Evolutionary conservation across 2,797 vertebrate genomes (phyloP).

Genomic region (Epinephelus awoara): DNA sequence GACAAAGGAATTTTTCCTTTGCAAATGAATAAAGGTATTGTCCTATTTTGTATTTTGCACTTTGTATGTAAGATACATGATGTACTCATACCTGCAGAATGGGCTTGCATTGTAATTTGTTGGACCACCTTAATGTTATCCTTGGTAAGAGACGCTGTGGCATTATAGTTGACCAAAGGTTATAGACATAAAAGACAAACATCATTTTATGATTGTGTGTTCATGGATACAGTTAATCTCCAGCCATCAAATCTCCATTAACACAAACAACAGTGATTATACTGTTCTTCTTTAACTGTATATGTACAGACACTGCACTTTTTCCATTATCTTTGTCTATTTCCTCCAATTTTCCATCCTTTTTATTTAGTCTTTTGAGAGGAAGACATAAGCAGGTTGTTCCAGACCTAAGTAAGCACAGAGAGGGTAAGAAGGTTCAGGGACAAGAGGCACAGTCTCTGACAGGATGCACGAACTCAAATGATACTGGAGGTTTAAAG

Average conservation of each 20-base stretch:
- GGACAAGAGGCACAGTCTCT: constrained; percentile 62
- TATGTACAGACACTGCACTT: constrained; percentile 45
- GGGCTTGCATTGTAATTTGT: not conserved
- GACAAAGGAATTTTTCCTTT: not conserved
- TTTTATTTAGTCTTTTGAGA: constrained; percentile 86
- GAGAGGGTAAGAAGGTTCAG: constrained; percentile 74
- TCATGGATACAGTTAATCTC: constrained; percentile 57
- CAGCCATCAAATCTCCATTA: constrained; percentile 64
- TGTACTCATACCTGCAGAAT: not conserved
- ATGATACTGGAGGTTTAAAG: constrained; percentile 47
- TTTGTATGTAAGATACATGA: not conserved
- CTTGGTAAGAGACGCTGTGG: constrained; percentile 34
- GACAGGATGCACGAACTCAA: constrained; percentile 51
- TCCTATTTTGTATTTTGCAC: not conserved
- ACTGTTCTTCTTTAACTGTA: constrained; percentile 29
- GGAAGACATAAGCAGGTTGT: constrained; percentile 80
- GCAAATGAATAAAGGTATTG: not conserved
- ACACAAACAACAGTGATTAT: constrained; percentile 63
- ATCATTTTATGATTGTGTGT: constrained; percentile 59
- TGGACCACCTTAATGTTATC: not conserved
- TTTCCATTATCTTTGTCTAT: constrained; percentile 63
- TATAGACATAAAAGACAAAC: constrained; percentile 44
- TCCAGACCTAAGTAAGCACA: constrained; percentile 80
- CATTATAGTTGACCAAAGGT: constrained; percentile 55
- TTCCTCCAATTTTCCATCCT: constrained; percentile 57